Percentiles rank a stretch among this genome's conserved stretches.
Evolutionary conservation across 2,797 vertebrate species (phyloP).

Genomic region (Rhabdophis nuchalis): DNA sequence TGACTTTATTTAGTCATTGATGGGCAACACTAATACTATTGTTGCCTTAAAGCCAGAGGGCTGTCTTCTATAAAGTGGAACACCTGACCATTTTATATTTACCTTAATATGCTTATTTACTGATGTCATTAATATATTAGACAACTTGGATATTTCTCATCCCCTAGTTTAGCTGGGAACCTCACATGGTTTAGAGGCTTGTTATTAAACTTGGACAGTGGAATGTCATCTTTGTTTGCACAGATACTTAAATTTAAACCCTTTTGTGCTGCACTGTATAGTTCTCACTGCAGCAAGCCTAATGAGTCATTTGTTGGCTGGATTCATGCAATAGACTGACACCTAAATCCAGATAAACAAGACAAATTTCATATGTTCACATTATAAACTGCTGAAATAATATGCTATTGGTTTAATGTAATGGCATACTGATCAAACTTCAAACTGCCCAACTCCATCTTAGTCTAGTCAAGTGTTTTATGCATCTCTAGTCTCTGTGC

Average conservation of each 20-base stretch:
- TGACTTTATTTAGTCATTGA: neutral
- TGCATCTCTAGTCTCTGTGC: neutral
- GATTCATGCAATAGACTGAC: neutral
- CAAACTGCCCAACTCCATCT: neutral
- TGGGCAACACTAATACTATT: neutral
- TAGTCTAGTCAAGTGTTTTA: neutral
- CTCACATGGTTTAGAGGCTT: neutral
- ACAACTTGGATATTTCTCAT: neutral
- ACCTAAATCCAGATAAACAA: neutral
- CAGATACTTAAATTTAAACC: neutral
- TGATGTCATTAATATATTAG: neutral
- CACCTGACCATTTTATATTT: neutral
- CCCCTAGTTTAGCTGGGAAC: neutral
- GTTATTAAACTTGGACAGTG: neutral
- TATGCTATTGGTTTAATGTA: neutral
- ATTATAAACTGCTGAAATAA: neutral
- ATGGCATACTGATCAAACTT: neutral
- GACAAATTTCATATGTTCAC: neutral
- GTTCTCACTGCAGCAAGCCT: neutral
- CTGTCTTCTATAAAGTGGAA: neutral
- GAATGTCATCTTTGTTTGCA: neutral
- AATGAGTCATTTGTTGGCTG: neutral
- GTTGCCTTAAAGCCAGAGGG: neutral
- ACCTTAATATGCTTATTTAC: neutral
- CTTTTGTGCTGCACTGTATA: neutral